These are phyloP conservation scores for Laterallus jamaicensis DNA, from an alignment of 2,113 vertebrate species.

Conservation along the genomic window DNA sequence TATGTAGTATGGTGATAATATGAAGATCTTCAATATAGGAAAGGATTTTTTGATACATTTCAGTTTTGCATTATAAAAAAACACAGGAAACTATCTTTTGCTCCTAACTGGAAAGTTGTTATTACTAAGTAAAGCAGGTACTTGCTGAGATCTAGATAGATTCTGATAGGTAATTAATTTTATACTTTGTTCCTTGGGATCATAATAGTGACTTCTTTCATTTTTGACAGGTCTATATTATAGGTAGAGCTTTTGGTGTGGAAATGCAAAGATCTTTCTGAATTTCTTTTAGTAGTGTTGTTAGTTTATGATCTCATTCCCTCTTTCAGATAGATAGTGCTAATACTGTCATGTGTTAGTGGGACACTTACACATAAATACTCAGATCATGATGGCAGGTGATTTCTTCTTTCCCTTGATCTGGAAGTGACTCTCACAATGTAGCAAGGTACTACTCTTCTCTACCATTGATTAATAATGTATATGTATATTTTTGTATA, in stretches of 20 bases:
- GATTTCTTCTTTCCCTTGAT: not conserved
- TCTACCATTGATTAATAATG: not conserved
- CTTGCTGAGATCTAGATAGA: not conserved
- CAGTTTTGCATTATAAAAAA: not conserved
- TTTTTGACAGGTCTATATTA: not conserved
- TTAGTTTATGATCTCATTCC: not conserved
- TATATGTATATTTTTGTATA: not conserved
- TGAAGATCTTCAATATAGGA: not conserved
- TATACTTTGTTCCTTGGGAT: not conserved
- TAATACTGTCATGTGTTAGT: not conserved
- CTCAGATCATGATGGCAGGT: not conserved
- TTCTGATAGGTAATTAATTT: not conserved
- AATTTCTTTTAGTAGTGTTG: not conserved
- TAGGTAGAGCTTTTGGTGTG: not conserved
- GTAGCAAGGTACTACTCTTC: not conserved
- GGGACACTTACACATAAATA: not conserved
- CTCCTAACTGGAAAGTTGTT: not conserved
- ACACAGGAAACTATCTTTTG: not conserved
- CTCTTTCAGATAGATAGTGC: not conserved
- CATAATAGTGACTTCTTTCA: not conserved
- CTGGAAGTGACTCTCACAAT: not conserved
- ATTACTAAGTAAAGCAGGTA: not conserved
- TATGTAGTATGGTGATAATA: not conserved
- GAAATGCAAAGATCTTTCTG: not conserved
- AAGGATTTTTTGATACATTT: not conserved